Conservation (phyloP, 2,797 vertebrate species). For the Hozukius guyotensis region DNA sequence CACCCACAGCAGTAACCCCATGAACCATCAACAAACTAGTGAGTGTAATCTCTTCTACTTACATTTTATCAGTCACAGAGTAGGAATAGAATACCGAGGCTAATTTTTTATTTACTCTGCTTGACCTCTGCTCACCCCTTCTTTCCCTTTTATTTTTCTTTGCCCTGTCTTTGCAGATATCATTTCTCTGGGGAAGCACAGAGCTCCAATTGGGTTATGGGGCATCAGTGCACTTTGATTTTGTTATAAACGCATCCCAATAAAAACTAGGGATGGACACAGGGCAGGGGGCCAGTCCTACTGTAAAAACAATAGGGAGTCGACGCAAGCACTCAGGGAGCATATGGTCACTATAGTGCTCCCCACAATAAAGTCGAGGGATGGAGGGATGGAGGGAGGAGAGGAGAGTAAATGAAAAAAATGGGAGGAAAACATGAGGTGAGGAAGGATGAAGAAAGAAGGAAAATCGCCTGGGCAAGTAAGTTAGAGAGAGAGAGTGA, state of each 20-base stretch:
- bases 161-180: slow-evolving; percentile 37
- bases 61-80: neutral
- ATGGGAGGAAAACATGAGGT: neutral
- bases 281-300: slow-evolving; percentile 23
- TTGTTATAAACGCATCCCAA: slow-evolving; percentile 64
- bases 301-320: slow-evolving; percentile 44
- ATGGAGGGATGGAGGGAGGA: neutral
- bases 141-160: slow-evolving; percentile 25
- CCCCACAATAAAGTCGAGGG: slow-evolving; percentile 38
- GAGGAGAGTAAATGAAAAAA: slow-evolving; percentile 23
- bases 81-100: neutral
- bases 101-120: slow-evolving; percentile 19
- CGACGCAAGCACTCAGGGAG: slow-evolving; percentile 13
- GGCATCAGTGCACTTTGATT: slow-evolving; percentile 54
- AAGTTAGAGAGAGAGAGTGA: neutral
- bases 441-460: neutral
- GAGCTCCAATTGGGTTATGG: slow-evolving; percentile 44
- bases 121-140: slow-evolving; percentile 21
- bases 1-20: neutral
- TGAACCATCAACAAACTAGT: neutral
- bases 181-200: slow-evolving; percentile 43
- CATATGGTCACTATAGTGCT: slow-evolving; percentile 42
- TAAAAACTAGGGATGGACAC: slow-evolving; percentile 49
- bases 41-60: neutral
- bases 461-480: neutral